Base-by-base conservation (phyloP, 53 echinoderm and acorn worm genomes). In the Echinometra lucunter region DNA sequence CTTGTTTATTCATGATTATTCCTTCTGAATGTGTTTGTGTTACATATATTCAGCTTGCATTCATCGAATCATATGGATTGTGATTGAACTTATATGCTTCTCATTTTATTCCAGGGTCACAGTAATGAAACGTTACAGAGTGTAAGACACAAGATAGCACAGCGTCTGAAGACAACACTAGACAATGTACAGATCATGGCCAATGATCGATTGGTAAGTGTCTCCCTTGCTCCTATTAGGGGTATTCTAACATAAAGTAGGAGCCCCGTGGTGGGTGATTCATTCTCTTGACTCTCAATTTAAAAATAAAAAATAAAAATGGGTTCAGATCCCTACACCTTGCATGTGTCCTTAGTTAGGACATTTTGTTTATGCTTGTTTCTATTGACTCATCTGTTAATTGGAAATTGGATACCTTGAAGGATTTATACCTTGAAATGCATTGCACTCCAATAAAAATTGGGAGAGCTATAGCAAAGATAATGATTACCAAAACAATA, bases 181-280 rank as follows among this genome's bases (percentile, higher is more conserved):
- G 99, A 98, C 56, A 98, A 98, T 74, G 95, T 98, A 28, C 99
- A 98, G 91, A 94, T 98, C 37, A 97, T 98, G 88, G 96, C 97
- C 47, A 94, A 96, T 44, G 99, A 98, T 45, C 96, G 96, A 88
- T 95, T 97, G 95, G 98, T 98, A 96, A 94, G 92, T 94, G 30
- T 23, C 40, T 37, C 69, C 32, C 70, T 72, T 35, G 6, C 63
- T 63, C 21, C 63, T 3, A 63, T 23, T 27, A 19, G 63, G 27
- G 25, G 25, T 63, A 63, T 6, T 63, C 4, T 63, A 25, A 63
- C 53, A 53, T 4, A 53, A 4, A 63, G 58, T 58, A 58, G 63
- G 23, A 63, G 23, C 63, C 23, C 5, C 25, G 63, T 63, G 63
- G 23, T 63, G 21, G 7, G 63, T 25, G 27, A 25, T 63, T 63